Evolutionary conservation across 2,113 vertebrate species (phyloP).

Genomic region (Larimichthys polyactis): DNA sequence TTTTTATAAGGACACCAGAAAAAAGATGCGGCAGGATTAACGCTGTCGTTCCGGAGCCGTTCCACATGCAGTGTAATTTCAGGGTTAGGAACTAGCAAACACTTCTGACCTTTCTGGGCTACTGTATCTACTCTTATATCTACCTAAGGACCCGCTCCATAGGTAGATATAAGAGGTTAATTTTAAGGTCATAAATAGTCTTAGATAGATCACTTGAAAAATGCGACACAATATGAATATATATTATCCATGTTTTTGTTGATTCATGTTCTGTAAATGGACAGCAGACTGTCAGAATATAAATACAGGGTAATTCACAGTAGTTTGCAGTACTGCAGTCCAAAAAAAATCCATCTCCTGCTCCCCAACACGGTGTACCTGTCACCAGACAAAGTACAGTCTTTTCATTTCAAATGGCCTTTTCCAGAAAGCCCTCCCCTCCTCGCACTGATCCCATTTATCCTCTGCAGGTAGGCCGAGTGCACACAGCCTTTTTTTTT

Average conservation of each 20-base stretch:
- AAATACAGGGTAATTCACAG: slow-evolving; percentile 21
- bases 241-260: neutral
- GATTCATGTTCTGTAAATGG: no score
- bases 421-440: slow-evolving; percentile 33
- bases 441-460: slow-evolving; percentile 21
- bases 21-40: no score
- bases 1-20: no score
- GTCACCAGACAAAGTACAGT: slow-evolving; percentile 50
- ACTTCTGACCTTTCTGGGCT: no score
- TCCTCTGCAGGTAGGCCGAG: slow-evolving; percentile 6
- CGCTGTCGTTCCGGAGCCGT: no score
- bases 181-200: no score
- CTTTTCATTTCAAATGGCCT: slow-evolving; percentile 50
- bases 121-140: no score
- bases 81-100: no score
- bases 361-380: slow-evolving; percentile 10
- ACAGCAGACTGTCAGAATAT: slow-evolving; percentile 2
- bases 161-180: no score
- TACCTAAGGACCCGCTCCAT: no score
- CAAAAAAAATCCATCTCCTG: slow-evolving; percentile 19
- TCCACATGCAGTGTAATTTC: no score
- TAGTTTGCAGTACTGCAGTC: slow-evolving; percentile 8
- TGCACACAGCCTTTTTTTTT: slow-evolving; percentile 23
- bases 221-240: neutral
- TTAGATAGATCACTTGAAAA: no score